Evolutionary conservation across 53 echinoderm and acorn worm species (phyloP).

Genomic region (Paracentrotus lividus): DNA sequence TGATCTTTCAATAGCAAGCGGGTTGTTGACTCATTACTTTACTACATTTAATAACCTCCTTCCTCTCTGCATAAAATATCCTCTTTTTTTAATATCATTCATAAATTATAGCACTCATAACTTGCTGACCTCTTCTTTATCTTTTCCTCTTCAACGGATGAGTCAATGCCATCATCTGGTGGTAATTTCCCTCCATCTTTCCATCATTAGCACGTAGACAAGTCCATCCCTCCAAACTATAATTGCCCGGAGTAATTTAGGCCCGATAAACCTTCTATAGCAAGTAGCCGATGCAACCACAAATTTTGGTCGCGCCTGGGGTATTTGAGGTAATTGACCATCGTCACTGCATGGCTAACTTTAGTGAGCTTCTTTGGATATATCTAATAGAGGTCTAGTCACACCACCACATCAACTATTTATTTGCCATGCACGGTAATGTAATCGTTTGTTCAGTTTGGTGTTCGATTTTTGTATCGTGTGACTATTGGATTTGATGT

Average conservation of each 20-base stretch:
- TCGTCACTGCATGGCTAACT: neutral
- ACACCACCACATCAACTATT: too few species aligned
- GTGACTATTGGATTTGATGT: too few species aligned
- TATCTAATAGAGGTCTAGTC: neutral
- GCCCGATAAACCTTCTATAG: neutral
- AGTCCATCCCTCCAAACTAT: neutral
- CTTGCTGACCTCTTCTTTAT: neutral
- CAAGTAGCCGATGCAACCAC: neutral
- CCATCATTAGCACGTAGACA: neutral
- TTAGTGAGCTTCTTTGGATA: neutral
- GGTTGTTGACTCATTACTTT: too few species aligned
- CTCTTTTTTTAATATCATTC: neutral
- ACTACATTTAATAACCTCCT: neutral
- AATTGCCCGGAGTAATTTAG: conserved; percentile 22
- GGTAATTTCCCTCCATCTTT: neutral
- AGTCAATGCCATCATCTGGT: neutral
- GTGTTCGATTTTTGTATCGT: too few species aligned
- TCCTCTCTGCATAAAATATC: neutral
- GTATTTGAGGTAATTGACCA: conserved; percentile 14
- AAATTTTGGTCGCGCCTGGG: neutral
- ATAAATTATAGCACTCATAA: neutral
- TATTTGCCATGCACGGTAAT: too few species aligned
- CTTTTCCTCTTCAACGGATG: neutral
- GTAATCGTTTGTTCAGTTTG: too few species aligned
- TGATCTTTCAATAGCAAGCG: too few species aligned